Conservation (phyloP, 2,797 vertebrate genomes). For the Dicrostonyx torquatus region DNA sequence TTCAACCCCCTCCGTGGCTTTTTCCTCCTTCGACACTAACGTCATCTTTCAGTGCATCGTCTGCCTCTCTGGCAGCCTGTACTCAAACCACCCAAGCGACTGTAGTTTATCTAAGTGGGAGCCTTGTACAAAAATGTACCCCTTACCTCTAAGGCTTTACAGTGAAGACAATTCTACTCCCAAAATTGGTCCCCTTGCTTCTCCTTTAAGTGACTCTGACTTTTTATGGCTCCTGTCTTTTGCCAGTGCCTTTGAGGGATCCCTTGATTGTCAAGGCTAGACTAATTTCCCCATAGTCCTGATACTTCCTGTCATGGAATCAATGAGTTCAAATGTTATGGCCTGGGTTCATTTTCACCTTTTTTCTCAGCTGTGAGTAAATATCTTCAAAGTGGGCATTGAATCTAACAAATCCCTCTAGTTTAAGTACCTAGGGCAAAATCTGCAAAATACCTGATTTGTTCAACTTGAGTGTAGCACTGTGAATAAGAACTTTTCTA, state of each 20-base stretch:
- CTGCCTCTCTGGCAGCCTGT: neutral
- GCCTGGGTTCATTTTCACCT: neutral
- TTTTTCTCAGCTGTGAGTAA: neutral
- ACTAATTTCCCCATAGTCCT: neutral
- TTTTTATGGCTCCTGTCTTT: neutral
- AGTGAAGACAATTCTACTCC: neutral
- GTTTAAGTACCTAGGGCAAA: neutral
- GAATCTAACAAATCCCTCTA: neutral
- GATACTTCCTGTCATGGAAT: neutral
- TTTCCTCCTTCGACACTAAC: neutral
- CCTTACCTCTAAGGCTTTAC: neutral
- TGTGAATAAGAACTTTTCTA: conserved; percentile 22
- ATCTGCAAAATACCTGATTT: neutral
- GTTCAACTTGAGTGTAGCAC: neutral
- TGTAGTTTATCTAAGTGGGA: neutral
- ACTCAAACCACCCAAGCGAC: neutral
- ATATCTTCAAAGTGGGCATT: neutral
- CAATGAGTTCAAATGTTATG: neutral
- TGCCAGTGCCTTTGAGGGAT: neutral
- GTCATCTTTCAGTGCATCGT: neutral
- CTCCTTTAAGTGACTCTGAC: neutral
- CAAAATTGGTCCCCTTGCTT: neutral
- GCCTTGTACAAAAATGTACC: neutral
- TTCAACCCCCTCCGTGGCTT: neutral
- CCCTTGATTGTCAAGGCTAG: neutral